Evolutionary conservation across 2,113 vertebrate species (phyloP), one percentile per base, ranked within the genome.

Genomic region (Platysteira castanea): DNA sequence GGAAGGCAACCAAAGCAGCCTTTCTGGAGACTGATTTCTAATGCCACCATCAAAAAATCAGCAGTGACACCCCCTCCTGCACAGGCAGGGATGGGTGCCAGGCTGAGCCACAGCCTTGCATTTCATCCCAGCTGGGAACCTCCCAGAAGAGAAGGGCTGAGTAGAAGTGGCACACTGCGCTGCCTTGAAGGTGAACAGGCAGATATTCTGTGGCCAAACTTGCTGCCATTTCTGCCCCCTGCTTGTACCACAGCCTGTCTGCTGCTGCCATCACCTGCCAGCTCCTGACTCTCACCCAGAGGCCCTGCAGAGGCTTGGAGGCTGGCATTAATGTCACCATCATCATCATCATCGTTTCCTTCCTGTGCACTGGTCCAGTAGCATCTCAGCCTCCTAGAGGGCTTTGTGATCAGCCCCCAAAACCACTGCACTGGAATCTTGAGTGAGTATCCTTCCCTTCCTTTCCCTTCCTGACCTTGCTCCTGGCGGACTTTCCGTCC

Each of bases 401-500:
- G 35, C 78, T 81, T 84, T 73, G 33, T 7, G 3, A 23, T 46
- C 4, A 1, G 7, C 37, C 46, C 24, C 3, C 2, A 24, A n/a
- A 84, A 54, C 15, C 27, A n/a, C 17, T 14, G 7, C 3, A 1
- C 17, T 54, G 63, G 63, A 76, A 47, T 28, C 19, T 39, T 35
- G 27, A 1, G 1, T 13, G n/a, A 67, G 7, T 33, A 31, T 75
- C 52, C 42, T 70, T 92, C 24, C 41, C 6, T 64, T 84, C 41
- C 47, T 11, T 63, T 70, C 37, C 50, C 41, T 52, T 69, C 26
- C 50, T 74, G 46, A 31, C 49, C 30, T 16, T 63, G 63, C 41
- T 77, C 22, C 59, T 0, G 0, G 23, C 1, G 0, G 15, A 39
- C 47, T 54, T 70, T 39, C 31, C 0, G 0, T 56, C 15, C 17